Evolutionary conservation across 2,113 vertebrate species (phyloP).

Genomic region (Bos javanicus): DNA sequence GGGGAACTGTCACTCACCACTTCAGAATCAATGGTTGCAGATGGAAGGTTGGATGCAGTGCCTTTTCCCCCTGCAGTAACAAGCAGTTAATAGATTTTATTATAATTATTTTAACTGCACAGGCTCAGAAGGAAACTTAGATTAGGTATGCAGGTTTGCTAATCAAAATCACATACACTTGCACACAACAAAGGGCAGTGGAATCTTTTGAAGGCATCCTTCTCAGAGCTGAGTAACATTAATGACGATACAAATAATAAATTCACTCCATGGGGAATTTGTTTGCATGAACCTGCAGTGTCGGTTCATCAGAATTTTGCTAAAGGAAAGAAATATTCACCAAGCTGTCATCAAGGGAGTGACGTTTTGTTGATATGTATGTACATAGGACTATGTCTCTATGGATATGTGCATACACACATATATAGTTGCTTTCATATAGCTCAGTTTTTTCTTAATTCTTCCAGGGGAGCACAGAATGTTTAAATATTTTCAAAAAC

Average conservation of each 20-base stretch:
- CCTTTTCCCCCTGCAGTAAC: conserved; percentile 73
- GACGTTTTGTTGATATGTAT: conserved; percentile 4
- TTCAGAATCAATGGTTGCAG: conserved; percentile 82
- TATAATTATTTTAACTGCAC: conserved; percentile 80
- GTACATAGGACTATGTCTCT: background rate
- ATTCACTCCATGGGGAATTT: conserved; percentile 73
- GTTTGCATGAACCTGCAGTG: conserved; percentile 76
- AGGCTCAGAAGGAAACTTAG: conserved; percentile 65
- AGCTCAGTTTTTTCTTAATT: conserved; percentile 9
- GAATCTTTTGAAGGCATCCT: conserved; percentile 68
- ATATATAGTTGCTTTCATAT: background rate
- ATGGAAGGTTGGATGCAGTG: conserved; percentile 72
- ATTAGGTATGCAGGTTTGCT: conserved; percentile 48
- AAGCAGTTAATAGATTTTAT: conserved; percentile 83
- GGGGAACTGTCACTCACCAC: conserved; percentile 80
- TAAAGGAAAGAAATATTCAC: conserved; percentile 77
- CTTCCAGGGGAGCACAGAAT: background rate
- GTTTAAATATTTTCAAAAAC: background rate
- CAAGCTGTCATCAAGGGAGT: conserved; percentile 57
- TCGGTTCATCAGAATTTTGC: conserved; percentile 74
- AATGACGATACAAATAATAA: conserved; percentile 74
- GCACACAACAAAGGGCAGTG: conserved; percentile 46
- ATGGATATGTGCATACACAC: background rate
- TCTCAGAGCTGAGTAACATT: conserved; percentile 54
- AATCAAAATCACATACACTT: conserved; percentile 62